Evolutionary conservation across 2,797 vertebrate genomes (phyloP).

Genomic region (Cyclura pinguis): DNA sequence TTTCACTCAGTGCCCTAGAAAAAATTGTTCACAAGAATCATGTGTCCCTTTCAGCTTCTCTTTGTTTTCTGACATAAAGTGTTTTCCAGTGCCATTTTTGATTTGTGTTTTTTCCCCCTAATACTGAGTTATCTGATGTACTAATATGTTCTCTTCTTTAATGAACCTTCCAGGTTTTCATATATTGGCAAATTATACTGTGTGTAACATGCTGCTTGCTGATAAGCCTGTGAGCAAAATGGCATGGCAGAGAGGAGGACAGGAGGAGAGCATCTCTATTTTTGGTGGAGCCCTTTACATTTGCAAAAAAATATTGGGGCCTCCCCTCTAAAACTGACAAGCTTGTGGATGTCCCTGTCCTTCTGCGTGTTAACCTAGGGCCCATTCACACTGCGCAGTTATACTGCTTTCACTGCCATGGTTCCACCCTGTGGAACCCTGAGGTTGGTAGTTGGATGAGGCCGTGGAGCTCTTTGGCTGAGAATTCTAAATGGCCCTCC

Average conservation of each 20-base stretch:
- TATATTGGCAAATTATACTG: background rate
- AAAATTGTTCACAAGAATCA: background rate
- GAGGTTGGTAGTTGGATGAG: background rate
- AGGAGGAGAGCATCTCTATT: background rate
- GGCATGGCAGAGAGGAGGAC: too few relatives aligned
- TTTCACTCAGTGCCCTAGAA: constrained; percentile 6
- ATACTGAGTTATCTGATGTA: background rate
- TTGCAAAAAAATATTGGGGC: background rate
- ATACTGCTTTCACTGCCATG: background rate
- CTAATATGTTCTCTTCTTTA: background rate
- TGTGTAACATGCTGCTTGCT: background rate
- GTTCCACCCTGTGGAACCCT: background rate
- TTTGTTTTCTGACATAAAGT: background rate
- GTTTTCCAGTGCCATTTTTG: background rate
- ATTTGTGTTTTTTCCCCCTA: background rate
- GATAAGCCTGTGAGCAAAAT: background rate
- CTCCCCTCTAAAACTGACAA: background rate
- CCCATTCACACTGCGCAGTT: too few relatives aligned
- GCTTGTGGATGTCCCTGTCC: background rate
- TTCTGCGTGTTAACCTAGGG: too few relatives aligned
- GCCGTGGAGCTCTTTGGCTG: too few relatives aligned
- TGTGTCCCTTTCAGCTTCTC: background rate
- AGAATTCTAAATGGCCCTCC: too few relatives aligned
- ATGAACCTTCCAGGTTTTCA: background rate
- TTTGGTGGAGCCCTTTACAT: background rate